These are phyloP conservation scores for Aurelia sp. DNA, from an alignment of 30 jellyfish, hydroid and myxozoan species.

Conservation along the genomic window DNA sequence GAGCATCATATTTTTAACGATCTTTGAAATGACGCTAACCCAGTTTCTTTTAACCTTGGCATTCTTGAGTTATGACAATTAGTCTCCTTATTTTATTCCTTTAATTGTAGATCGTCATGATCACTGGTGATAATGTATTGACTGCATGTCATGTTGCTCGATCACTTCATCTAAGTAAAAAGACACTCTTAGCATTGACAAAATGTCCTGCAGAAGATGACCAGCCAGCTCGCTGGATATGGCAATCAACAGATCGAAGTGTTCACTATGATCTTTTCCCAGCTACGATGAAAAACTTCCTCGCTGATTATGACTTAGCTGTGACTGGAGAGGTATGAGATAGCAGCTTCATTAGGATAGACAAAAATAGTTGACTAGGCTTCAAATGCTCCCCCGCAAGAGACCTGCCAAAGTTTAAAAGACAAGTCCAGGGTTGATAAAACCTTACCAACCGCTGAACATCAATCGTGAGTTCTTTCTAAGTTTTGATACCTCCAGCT, in stretches of 20 bases:
- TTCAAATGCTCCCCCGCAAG: no score
- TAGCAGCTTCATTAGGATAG: no score
- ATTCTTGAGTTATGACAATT: not conserved
- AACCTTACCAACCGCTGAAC: no score
- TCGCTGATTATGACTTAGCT: conserved; percentile 81
- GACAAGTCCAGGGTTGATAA: no score
- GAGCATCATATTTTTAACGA: no score
- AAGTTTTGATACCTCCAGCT: no score
- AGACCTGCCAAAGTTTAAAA: no score
- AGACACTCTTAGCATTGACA: conserved; percentile 82
- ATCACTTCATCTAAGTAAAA: conserved; percentile 72
- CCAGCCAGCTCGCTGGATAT: conserved; percentile 64
- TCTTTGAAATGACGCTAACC: no score
- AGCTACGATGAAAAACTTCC: conserved; percentile 51
- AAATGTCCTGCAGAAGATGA: conserved; percentile 43
- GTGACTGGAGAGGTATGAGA: conserved; percentile 96
- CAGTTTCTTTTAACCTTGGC: no score
- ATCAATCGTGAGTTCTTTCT: no score
- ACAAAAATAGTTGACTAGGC: no score
- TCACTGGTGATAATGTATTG: conserved; percentile 99
- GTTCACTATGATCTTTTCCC: conserved; percentile 69
- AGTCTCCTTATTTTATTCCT: not conserved
- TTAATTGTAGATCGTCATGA: conserved; percentile 86
- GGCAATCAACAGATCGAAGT: conserved; percentile 93
- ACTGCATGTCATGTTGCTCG: conserved; percentile 99